Evolutionary conservation across 2,113 vertebrate species (phyloP).

Genomic region (Bucco capensis): DNA sequence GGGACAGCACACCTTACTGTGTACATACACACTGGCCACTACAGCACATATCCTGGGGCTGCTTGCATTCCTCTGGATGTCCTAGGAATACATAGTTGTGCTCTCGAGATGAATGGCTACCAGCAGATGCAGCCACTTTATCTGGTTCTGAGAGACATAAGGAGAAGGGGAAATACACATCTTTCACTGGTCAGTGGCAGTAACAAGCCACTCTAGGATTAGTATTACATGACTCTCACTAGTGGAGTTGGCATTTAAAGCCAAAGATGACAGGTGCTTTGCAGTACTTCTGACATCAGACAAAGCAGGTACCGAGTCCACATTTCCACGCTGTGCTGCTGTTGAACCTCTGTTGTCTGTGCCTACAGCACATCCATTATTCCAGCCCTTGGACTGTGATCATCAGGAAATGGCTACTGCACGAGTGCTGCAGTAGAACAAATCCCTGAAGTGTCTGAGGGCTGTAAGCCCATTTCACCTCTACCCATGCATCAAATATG

Average conservation of each 20-base stretch:
- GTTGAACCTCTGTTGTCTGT: neutral
- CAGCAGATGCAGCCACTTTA: neutral
- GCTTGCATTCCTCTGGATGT: neutral
- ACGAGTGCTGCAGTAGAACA: neutral
- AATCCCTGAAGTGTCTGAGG: conserved; percentile 33
- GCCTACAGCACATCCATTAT: neutral
- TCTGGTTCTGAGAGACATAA: neutral
- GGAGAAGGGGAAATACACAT: neutral
- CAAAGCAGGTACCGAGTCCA: neutral
- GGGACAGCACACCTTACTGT: neutral
- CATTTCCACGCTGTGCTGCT: neutral
- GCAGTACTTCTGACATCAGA: neutral
- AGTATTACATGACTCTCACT: neutral
- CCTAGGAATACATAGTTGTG: neutral
- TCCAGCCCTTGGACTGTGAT: neutral
- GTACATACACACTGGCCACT: fast-evolving
- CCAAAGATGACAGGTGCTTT: neutral
- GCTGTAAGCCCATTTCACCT: neutral
- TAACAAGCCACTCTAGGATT: neutral
- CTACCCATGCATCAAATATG: conserved; percentile 58
- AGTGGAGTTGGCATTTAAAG: neutral
- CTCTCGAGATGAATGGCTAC: neutral
- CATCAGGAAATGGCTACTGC: neutral
- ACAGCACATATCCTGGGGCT: fast-evolving
- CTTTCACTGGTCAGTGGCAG: neutral